phyloP scores from a whole-genome alignment of 2,113 vertebrate species.

The Passer montanus region DNA sequence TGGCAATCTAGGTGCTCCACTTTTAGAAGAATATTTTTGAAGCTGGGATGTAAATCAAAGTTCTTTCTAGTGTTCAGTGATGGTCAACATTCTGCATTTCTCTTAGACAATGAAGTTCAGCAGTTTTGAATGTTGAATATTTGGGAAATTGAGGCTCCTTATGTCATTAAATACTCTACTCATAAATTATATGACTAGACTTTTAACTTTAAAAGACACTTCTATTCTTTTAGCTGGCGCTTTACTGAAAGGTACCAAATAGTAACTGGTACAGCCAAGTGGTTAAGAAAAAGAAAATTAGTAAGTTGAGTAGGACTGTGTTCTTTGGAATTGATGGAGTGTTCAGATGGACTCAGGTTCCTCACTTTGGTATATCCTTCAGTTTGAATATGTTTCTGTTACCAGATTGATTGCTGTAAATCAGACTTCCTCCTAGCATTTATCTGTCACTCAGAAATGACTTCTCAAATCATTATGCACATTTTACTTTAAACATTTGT shows the following conservation, averaged over 20 bases:
- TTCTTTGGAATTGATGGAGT: background rate
- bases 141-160: background rate
- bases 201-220: background rate
- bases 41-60: background rate
- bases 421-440: constrained; percentile 7
- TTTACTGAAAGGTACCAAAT: background rate
- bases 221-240: background rate
- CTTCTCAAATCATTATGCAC: constrained; percentile 21
- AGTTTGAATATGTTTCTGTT: background rate
- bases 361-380: background rate
- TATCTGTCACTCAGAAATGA: background rate
- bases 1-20: background rate
- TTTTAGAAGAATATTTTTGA: background rate
- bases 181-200: background rate
- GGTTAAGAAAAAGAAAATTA: background rate
- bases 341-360: background rate
- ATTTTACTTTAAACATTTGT: constrained; percentile 57
- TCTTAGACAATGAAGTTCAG: background rate
- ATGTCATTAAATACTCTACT: background rate
- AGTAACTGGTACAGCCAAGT: background rate
- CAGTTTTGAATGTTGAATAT: background rate
- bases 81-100: background rate
- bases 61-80: background rate
- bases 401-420: background rate
- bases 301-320: background rate